A percentile compares a stretch with the other conserved stretches of the same genome.
Conservation (phyloP, 2,113 vertebrate species). For the Oceanites oceanicus region DNA sequence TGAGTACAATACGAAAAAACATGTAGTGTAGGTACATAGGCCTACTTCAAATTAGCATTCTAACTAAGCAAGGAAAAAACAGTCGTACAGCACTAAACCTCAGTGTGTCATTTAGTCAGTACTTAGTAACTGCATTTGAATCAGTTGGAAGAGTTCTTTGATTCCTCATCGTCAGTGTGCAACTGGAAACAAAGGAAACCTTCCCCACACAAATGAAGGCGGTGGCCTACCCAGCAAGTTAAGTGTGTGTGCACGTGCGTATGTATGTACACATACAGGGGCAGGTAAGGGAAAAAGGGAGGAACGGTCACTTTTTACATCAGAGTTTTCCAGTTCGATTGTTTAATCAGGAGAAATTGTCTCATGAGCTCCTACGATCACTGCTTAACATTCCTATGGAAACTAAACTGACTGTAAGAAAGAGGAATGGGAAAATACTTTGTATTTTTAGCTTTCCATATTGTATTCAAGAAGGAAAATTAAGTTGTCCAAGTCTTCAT, state of each 20-base stretch:
- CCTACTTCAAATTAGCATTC: background rate
- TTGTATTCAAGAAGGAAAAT: background rate
- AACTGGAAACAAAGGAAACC: background rate
- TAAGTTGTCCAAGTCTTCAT: background rate
- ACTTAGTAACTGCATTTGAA: background rate
- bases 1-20: background rate
- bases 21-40: background rate
- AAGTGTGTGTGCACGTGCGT: fast-evolving
- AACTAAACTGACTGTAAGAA: background rate
- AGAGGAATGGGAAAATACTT: background rate
- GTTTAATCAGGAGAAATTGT: background rate
- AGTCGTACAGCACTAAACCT: background rate
- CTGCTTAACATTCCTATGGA: background rate
- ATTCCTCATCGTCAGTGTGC: background rate
- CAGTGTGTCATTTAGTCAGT: too few relatives aligned
- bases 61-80: background rate
- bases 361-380: background rate
- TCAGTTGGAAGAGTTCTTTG: background rate
- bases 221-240: background rate
- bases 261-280: too few relatives aligned
- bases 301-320: background rate
- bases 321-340: background rate
- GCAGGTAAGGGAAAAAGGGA: background rate
- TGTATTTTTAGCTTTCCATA: background rate
- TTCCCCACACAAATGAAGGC: background rate